These are phyloP conservation scores for Arctia plantaginis DNA, from an alignment of 2,888 invertebrate species.

Conservation along the genomic window DNA sequence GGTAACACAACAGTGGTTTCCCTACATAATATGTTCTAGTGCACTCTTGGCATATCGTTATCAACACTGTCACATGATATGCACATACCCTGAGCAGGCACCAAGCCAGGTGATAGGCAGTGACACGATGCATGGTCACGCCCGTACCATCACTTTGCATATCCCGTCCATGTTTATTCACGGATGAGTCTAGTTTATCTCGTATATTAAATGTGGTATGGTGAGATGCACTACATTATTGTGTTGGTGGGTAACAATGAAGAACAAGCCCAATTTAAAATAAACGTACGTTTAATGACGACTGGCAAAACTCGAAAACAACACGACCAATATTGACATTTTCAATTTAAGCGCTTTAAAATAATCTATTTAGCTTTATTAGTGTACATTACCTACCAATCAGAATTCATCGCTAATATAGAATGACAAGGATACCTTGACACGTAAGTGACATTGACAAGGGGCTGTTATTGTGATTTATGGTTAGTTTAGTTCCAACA, in stretches of 20 bases:
- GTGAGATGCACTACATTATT: neutral
- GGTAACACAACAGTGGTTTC: neutral
- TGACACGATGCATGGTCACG: constrained; percentile 13
- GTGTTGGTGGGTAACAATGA: neutral
- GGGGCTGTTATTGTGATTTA: neutral
- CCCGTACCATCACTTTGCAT: constrained; percentile 1
- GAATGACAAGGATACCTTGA: neutral
- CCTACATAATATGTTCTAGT: neutral
- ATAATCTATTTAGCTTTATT: neutral
- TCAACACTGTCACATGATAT: neutral
- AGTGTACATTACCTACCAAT: no score
- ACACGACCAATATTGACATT: neutral
- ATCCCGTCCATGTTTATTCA: neutral
- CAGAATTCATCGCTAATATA: neutral
- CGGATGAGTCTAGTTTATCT: neutral
- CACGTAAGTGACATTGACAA: neutral
- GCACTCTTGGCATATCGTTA: neutral
- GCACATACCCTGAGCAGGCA: neutral
- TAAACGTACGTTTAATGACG: neutral
- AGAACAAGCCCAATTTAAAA: neutral
- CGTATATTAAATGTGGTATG: neutral
- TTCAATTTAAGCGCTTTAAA: neutral
- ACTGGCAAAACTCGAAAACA: neutral
- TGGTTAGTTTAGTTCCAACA: neutral
- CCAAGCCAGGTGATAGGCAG: neutral